phyloP scores from a whole-genome alignment of 2,797 vertebrate genomes.

The Artibeus lituratus region DNA sequence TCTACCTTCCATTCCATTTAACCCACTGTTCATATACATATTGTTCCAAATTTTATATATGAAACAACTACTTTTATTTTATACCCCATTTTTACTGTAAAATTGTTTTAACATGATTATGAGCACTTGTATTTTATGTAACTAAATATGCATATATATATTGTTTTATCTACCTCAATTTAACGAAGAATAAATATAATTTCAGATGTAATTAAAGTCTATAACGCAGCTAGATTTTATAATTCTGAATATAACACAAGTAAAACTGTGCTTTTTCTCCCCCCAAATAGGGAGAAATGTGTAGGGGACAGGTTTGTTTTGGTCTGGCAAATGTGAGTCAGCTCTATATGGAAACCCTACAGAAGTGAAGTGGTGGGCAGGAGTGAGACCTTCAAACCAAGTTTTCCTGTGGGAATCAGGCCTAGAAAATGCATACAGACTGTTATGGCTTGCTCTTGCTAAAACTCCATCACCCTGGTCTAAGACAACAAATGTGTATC shows the following conservation, averaged over 20 bases:
- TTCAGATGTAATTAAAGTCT: background rate
- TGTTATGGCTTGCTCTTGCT: too few species aligned
- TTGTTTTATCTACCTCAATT: background rate
- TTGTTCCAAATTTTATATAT: background rate
- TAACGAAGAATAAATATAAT: background rate
- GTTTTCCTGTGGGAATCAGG: too few species aligned
- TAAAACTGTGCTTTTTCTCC: background rate
- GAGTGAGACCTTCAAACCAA: too few species aligned
- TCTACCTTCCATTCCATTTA: background rate
- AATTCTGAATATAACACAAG: slow-evolving; percentile 1
- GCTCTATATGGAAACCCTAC: too few species aligned
- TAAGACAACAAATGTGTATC: too few species aligned
- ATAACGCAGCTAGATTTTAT: background rate
- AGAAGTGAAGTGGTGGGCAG: too few species aligned
- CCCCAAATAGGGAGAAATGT: background rate
- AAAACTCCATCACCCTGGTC: too few species aligned
- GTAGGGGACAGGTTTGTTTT: too few species aligned
- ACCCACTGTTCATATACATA: background rate
- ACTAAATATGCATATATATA: background rate
- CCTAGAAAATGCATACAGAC: too few species aligned
- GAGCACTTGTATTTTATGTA: background rate
- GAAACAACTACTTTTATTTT: background rate
- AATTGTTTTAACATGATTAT: background rate
- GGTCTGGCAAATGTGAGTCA: too few species aligned
- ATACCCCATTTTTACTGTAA: background rate